Evolutionary conservation across 2,797 vertebrate species (phyloP), one percentile per base, ranked within the genome.

Genomic region (Corythornis leucogaster): DNA sequence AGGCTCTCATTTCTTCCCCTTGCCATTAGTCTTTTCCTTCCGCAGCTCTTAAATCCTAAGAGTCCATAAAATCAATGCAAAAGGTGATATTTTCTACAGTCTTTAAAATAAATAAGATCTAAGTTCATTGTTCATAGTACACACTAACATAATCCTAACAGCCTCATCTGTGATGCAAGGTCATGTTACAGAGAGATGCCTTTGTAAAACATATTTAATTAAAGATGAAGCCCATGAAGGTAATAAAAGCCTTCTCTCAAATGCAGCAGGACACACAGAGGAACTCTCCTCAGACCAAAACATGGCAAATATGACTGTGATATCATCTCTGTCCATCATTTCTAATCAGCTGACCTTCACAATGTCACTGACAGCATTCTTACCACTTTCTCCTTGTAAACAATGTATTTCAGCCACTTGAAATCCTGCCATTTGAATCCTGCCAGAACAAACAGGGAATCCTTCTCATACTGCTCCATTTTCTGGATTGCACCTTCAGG

Each of bases 381-480:
- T 98, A 99, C 99, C 98, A 98, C 98, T 97, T 98, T 99, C 96
- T 99, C 99, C 94, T 99, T 99, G 97, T 98, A 99, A 97, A 99
- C 98, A 97, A 99, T 99, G 90, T 99, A 98, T 96, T 98, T 98
- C 91, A 99, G 97, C 99, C 99, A 99, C 97, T 98, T 99, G 97
- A 99, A 99, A 97, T 99, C 99, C 85, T 99, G 98, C 78, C 98
- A 98, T 97, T 99, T 99, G 97, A 99, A 99, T 92, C 99, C 99
- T 2, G 99, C 99, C 80, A 99, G 98, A 80, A 99, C 99, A 94
- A 99, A 99, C 59, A 99, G 98, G 2, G 99, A 99, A 89, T 98
- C 97, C 33, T 98, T 98, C 90, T 99, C 99, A 5, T 99, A 99
- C 35, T 98, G 98, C 75, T 99, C 98, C 1, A 98, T 97, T 74